Base-by-base conservation (phyloP, 2,113 vertebrate genomes). In the Cyprinodon tularosa region DNA sequence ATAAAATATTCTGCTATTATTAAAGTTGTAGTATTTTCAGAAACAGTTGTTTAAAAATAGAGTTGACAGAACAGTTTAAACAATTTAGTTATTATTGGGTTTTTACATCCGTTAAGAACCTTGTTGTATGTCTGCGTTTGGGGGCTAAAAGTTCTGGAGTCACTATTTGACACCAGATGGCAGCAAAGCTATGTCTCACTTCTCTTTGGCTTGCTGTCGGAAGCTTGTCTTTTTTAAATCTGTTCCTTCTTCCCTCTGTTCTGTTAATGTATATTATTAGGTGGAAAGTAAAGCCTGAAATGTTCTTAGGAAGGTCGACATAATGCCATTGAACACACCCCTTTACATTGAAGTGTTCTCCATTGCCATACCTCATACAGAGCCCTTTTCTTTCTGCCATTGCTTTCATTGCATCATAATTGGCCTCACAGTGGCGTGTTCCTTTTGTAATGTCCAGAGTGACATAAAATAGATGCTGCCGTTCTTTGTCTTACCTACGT, bases 121-220 rank as follows among this genome's bases (percentile, higher is more conserved):
- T 50, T 53, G 47, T 20, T 9, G 29, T 29, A 57, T 39, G 47
- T 76, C 48, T 17, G 11, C 0, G 8, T 3, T 38, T 3, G 3
- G 14, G 8, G 65, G 59, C 62, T 70, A 10, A 69, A 47, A 38
- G 29, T 66, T 22, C 2, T 47, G 36, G 44, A 88, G 84, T 79
- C 42, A 47, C n/a, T 14, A n/a, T 5, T 1, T 12, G 40, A 74
- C 90, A 91, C 89, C 87, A 92, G 92, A 90, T 93, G 92, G 93
- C 90, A 91, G 88, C 79, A 86, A 42, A 86, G 80, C 66, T 83
- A 71, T 77, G 38, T 81, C 71, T 4, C 17, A 78, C 13, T 62
- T 53, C 29, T 14, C n/a, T 62, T 29, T 42, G 22, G 47, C 36
- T 60, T 70, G 3, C 22, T 50, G 45, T 17, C 39, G 17, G 12